Conservation (phyloP, 2,888 invertebrate species). For the Hedya salicella region DNA sequence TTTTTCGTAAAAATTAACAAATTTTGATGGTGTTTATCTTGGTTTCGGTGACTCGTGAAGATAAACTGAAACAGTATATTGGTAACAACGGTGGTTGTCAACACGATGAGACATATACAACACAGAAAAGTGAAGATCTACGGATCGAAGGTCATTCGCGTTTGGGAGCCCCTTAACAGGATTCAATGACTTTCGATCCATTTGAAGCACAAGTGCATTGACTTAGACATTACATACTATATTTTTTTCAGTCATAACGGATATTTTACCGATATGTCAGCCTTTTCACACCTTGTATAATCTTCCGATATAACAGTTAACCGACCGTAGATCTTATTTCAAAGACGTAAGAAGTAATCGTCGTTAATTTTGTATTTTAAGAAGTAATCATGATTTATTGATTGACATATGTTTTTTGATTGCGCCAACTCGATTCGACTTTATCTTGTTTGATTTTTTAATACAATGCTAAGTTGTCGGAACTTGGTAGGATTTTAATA, state of each 20-base stretch:
- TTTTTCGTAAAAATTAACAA: no score
- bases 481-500: neutral
- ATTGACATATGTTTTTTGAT: constrained; percentile 21
- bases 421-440: neutral
- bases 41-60: no score
- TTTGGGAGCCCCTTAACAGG: constrained; percentile 22
- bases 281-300: constrained; percentile 26
- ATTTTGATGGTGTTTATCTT: no score
- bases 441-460: neutral
- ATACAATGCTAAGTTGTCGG: neutral
- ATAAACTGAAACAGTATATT: no score
- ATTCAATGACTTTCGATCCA: constrained; percentile 36
- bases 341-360: neutral
- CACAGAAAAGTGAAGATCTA: no score
- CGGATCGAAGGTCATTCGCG: no score
- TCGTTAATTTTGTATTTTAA: neutral
- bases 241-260: constrained; percentile 28
- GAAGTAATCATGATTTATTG: constrained; percentile 19
- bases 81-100: no score
- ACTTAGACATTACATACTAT: constrained; percentile 20
- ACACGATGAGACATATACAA: no score
- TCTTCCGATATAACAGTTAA: neutral
- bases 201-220: constrained; percentile 34
- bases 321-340: constrained; percentile 14
- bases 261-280: constrained; percentile 36